Evolutionary conservation across 2,888 invertebrate genomes (phyloP), one percentile per base, ranked within the genome.

Genomic region (Julus scanicus): DNA sequence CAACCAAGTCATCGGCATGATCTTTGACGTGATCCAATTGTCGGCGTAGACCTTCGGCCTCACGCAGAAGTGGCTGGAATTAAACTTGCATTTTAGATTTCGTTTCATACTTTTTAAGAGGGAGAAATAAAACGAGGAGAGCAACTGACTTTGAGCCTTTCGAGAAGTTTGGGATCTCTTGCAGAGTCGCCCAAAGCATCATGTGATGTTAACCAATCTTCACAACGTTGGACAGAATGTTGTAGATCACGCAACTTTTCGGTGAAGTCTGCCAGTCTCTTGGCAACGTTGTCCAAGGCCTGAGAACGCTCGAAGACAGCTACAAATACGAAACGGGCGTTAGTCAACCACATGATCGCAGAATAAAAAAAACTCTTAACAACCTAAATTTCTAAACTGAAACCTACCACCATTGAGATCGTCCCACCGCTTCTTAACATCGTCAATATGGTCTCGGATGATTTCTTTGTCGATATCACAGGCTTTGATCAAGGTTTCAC

Each of bases 391-490:
- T 8, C 17, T 85, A 85, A n/a, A 85, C 0, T 39, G 6, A 17
- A 2, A 71, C 71, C 71, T 88, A 90, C 90, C 96, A 91, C 97
- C 96, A 92, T 97, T 97, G 11, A 99, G 94, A 91, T 95, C 95
- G 91, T 98, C 97, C 98, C 98, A 98, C 90, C 97, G 94, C 90
- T 95, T 95, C 92, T 96, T 97, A 92, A 98, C 94, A 90, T 94
- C 94, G 90, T 95, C 94, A 5, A 98, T 93, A 91, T 97, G 96
- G 80, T 95, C 95, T 91, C 96, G 95, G 0, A 99, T 96, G 1
- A 96, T 94, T 86, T 98, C 97, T 91, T 98, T 97, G 91, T 98
- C 98, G 87, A 96, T 95, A 91, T 98, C 98, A 90, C 98, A 98
- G 86, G 96, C 94, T 0, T 95, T 94, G 87, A 98, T 94, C 93